Evolutionary conservation across 2,888 invertebrate genomes (phyloP).

Genomic region (Ormyrus nitidulus): DNA sequence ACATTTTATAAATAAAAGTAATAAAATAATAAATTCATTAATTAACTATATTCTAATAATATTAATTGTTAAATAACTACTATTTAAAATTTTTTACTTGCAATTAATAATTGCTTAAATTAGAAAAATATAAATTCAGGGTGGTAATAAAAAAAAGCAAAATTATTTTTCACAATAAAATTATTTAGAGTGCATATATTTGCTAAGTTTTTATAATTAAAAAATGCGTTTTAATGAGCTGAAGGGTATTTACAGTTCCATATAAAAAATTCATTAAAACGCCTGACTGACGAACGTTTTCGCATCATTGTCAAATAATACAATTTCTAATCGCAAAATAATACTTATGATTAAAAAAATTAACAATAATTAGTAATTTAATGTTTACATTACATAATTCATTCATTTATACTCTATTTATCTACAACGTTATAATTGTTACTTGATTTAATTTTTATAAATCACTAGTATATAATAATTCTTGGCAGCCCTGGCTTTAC

Average conservation of each 20-base stretch:
- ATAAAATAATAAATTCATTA: background rate
- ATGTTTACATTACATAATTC: slow-evolving; percentile 58
- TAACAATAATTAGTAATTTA: slow-evolving; percentile 58
- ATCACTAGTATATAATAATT: slow-evolving; percentile 58
- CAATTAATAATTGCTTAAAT: slow-evolving; percentile 9
- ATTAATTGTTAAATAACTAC: background rate
- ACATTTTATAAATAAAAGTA: background rate
- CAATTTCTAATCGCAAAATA: slow-evolving; percentile 54
- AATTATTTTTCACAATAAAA: slow-evolving; percentile 49
- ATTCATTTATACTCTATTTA: slow-evolving; percentile 58
- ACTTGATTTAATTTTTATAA: slow-evolving; percentile 57
- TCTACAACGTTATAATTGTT: slow-evolving; percentile 61
- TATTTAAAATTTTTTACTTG: background rate
- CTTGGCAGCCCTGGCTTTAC: slow-evolving; percentile 69
- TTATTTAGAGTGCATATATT: slow-evolving; percentile 57
- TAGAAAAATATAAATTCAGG: slow-evolving; percentile 1
- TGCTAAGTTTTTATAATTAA: slow-evolving; percentile 57
- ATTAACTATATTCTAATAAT: background rate
- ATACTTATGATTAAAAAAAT: slow-evolving; percentile 57
- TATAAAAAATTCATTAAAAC: slow-evolving; percentile 59
- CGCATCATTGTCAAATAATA: slow-evolving; percentile 57
- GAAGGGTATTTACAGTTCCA: slow-evolving; percentile 57
- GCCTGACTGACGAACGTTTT: slow-evolving; percentile 56
- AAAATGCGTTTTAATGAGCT: slow-evolving; percentile 57
- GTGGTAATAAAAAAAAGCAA: slow-evolving; percentile 33